phyloP scores from a whole-genome alignment of 1,140 invertebrate species.

The Listronotus oregonensis region DNA sequence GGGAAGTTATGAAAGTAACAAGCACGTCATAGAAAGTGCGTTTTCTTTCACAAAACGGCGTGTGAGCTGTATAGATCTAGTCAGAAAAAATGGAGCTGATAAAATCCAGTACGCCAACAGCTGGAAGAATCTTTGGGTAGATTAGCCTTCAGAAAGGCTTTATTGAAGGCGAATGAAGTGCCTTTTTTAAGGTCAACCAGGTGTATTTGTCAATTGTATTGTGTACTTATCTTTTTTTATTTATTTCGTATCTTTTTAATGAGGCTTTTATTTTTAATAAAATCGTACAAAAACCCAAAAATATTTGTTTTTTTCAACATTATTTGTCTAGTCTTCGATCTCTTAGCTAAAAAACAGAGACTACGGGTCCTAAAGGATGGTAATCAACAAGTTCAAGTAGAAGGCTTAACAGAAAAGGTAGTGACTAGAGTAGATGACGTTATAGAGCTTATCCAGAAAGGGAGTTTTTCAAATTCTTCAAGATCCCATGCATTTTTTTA shows the following conservation, averaged over 20 bases:
- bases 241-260: slow-evolving; percentile 59
- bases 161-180: slow-evolving; percentile 43
- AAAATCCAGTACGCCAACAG: slow-evolving; percentile 44
- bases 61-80: slow-evolving; percentile 45
- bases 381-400: slow-evolving; percentile 88
- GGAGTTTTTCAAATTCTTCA: slow-evolving; percentile 86
- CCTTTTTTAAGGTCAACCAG: slow-evolving; percentile 18
- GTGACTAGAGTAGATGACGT: slow-evolving; percentile 89
- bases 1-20: slow-evolving; percentile 47
- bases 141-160: slow-evolving; percentile 48
- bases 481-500: slow-evolving; percentile 95
- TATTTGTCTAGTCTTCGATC: slow-evolving; percentile 97
- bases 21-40: slow-evolving; percentile 49
- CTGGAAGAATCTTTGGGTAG: slow-evolving; percentile 48
- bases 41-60: slow-evolving; percentile 49
- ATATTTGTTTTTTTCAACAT: background rate
- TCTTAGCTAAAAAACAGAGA: slow-evolving; percentile 85
- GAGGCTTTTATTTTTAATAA: slow-evolving; percentile 5
- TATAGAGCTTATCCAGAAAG: slow-evolving; percentile 82
- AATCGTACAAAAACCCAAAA: background rate
- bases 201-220: background rate
- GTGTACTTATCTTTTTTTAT: slow-evolving; percentile 16
- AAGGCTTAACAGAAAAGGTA: slow-evolving; percentile 87
- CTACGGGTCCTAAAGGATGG: slow-evolving; percentile 93
- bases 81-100: slow-evolving; percentile 46